phyloP scores from a whole-genome alignment of 1,140 invertebrate genomes.

The Lerema accius region DNA sequence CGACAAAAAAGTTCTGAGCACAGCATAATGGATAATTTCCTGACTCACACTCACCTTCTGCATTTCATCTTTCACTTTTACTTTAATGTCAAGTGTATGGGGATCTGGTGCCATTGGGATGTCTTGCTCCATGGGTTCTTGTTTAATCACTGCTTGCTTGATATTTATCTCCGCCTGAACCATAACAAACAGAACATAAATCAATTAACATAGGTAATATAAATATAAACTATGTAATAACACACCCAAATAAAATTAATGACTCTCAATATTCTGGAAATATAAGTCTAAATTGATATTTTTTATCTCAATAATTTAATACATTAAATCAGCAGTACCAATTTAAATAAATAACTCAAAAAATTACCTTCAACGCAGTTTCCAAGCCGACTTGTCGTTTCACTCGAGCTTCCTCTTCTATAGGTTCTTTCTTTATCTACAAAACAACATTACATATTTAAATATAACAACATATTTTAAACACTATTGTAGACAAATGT shows the following conservation, averaged over 20 bases:
- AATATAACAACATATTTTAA: no score
- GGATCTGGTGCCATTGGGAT: background rate
- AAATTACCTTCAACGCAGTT: background rate
- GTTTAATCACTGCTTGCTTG: conserved; percentile 8
- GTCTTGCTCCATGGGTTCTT: conserved; percentile 16
- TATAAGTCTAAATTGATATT: no score
- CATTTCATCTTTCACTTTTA: conserved; percentile 3
- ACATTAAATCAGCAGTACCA: no score
- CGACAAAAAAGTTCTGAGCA: no score
- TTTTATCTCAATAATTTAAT: no score
- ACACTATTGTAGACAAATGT: no score
- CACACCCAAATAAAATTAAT: no score
- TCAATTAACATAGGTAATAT: conserved; percentile 2
- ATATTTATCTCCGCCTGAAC: background rate
- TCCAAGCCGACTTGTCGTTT: background rate
- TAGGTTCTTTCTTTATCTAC: conserved; percentile 7
- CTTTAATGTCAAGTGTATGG: background rate
- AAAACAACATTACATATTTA: background rate
- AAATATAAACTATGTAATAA: no score
- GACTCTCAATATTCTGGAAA: no score
- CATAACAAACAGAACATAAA: background rate
- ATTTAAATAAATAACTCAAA: no score
- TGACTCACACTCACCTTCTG: background rate
- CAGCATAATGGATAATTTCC: no score
- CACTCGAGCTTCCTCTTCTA: background rate